Base-by-base conservation (phyloP, 1,140 invertebrate species). In the Delia radicum region DNA sequence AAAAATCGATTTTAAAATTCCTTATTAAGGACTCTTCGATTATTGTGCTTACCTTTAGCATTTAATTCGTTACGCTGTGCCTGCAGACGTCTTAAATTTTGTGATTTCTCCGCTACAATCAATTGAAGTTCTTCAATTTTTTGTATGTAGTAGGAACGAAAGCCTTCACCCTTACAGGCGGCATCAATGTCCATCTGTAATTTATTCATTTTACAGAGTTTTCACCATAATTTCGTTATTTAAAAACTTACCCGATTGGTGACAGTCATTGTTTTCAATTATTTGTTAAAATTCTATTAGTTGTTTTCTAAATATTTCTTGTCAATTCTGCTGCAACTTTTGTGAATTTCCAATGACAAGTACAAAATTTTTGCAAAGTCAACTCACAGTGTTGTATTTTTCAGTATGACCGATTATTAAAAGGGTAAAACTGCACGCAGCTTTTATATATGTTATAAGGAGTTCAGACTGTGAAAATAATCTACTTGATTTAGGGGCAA, bases 31-130 rank as follows among this genome's bases (percentile, higher is more conserved):
- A 65, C 24, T 55, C 48, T 37, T 28, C 67, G 75, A 75, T 77
- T 74, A 74, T 77, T 48, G 29, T 33, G 6, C 18, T 67, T 89
- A 96, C 94, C 96, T 94, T 99, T 99, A 7, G 98, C 97, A 89
- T 99, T 99, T 0, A 99, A 92, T 88, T 99, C 98, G 92, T 99
- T 99, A 81, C 98, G 90, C 85, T 99, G 98, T 18, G 98, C 98
- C 89, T 99, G 97, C 65, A 99, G 89, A 87, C 98, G 93, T 77
- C 98, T 90, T 26, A 99, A 89, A 89, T 99, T 99, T 88, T 99
- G 98, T 81, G 95, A 96, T 86, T 99, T 99, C 80, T 99, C 98
- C 28, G 96, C 94, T 6, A 99, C 96, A 81, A 96, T 93, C 29
- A 99, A 89, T 86, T 98, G 96, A 3, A 99, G 87, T 87, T 98